Evolutionary conservation across 2,888 invertebrate species (phyloP).

Genomic region (Perizoma affinitatum): DNA sequence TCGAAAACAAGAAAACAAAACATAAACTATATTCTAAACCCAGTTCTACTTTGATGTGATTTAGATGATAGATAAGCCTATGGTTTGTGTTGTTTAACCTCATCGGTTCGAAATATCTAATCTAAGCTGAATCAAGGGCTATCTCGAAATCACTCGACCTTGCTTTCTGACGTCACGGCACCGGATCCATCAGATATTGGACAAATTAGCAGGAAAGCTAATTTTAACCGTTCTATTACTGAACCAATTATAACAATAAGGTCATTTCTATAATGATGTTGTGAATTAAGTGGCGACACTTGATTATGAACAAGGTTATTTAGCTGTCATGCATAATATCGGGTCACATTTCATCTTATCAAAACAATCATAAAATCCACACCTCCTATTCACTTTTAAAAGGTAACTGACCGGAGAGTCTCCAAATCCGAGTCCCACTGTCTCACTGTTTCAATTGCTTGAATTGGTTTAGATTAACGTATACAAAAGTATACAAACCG

Average conservation of each 20-base stretch:
- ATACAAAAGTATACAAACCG: conserved; percentile 42
- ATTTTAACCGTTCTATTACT: conserved; percentile 41
- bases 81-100: conserved; percentile 20
- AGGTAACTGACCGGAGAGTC: conserved; percentile 32
- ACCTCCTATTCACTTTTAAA: conserved; percentile 1
- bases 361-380: conserved; percentile 17
- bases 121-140: conserved; percentile 19
- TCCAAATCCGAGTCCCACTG: conserved; percentile 30
- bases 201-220: conserved; percentile 34
- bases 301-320: conserved; percentile 53
- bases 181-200: conserved; percentile 31
- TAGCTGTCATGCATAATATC: conserved; percentile 25
- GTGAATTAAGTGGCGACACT: conserved; percentile 54
- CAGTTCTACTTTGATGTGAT: not conserved
- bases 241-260: conserved; percentile 38
- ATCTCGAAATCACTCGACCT: conserved; percentile 23
- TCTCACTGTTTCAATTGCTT: conserved; percentile 66
- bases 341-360: conserved; percentile 10
- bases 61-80: conserved; percentile 11
- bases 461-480: conserved; percentile 73
- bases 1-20: conserved; percentile 4
- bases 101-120: conserved; percentile 16
- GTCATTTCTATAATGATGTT: conserved; percentile 46
- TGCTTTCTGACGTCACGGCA: conserved; percentile 28
- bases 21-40: not conserved